These are phyloP conservation scores for Napeogenes inachia DNA, from an alignment of 2,888 invertebrate genomes.

Conservation along the genomic window DNA sequence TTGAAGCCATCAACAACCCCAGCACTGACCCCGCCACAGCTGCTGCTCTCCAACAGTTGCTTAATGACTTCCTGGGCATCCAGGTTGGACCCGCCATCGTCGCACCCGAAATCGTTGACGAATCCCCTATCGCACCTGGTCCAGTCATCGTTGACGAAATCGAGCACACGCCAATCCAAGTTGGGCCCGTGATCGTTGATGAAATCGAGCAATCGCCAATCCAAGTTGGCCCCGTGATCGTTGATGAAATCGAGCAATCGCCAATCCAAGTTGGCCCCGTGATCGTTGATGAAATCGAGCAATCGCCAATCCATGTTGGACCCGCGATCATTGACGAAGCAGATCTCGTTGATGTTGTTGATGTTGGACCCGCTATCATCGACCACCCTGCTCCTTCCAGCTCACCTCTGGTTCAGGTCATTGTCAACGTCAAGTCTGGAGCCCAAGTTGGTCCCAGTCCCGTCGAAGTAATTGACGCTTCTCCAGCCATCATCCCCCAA, in stretches of 20 bases:
- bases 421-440: conserved; percentile 30
- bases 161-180: not conserved
- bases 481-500: not conserved
- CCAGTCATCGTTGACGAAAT: conserved; percentile 10
- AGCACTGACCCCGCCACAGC: conserved; percentile 42
- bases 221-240: conserved; percentile 27
- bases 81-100: conserved; percentile 35
- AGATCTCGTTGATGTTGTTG: not conserved
- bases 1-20: conserved; percentile 48
- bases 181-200: conserved; percentile 16
- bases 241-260: conserved; percentile 9
- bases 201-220: not conserved
- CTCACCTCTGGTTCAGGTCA: conserved; percentile 35
- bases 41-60: conserved; percentile 37
- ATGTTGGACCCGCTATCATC: conserved; percentile 27
- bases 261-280: not conserved
- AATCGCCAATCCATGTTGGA: not conserved
- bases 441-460: not conserved
- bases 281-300: conserved; percentile 7
- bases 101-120: conserved; percentile 31
- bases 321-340: conserved; percentile 18
- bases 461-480: conserved; percentile 3
- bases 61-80: conserved; percentile 31
- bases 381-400: conserved; percentile 9
- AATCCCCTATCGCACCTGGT: conserved; percentile 6